Evolutionary conservation across 2,113 vertebrate species (phyloP), one percentile per base, ranked within the genome.

Genomic region (Myiagra hebetior): DNA sequence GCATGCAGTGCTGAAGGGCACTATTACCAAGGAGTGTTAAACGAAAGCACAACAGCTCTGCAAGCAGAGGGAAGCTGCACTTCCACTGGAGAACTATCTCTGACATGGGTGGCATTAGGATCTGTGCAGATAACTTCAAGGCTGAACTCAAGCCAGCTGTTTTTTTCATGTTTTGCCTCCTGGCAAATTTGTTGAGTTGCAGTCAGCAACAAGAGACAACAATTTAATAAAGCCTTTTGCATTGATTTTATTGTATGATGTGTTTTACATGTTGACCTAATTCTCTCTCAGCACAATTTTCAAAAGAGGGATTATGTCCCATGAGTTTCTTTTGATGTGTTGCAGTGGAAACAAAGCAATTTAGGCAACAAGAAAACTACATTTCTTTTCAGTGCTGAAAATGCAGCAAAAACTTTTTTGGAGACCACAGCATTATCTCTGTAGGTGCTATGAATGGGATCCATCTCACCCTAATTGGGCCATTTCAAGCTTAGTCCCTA

Each of bases 211-310:
- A 57, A 55, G 53, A 95, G 31, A 56, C 35, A 89, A 22, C 18
- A 79, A 82, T 62, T 87, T 89, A 78, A 68, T 85, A 69, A 75
- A 76, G 65, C 16, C 33, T 79, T 91, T 85, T 73, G 53, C 72
- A 59, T 30, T 75, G 39, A 89, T 89, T 76, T 78, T 74, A 56
- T 79, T 95, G 23, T 50, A 64, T 68, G 67, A 60, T 26, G 74
- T 72, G 49, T 70, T 72, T 85, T 64, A 59, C 53, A 19, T 27
- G 46, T 65, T 93, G 89, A 87, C 75, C 55, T 93, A 76, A 65
- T 93, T 94, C 26, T 75, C 26, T 68, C 31, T 70, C 52, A 53
- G 57, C 12, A 83, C 46, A 67, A 14, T 35, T 83, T 63, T 92
- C 78, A 67, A 77, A 88, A 69, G 63, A 90, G 22, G 35, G 50